Base-by-base conservation (phyloP, 2,888 invertebrate species). In the Mactromeris polynyma region DNA sequence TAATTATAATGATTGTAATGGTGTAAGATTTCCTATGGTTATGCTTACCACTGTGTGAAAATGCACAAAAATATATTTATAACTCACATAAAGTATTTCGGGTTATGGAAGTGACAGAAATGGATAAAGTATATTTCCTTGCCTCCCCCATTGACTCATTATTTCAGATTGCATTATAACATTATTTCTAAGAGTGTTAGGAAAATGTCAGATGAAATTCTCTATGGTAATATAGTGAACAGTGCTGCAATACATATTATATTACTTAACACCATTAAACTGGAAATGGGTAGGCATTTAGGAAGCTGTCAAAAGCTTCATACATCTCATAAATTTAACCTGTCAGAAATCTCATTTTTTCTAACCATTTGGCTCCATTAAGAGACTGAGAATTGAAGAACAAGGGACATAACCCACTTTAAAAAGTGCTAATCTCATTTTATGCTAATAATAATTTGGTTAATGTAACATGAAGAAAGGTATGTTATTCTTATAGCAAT, bases 1-100 rank as follows among this genome's bases (percentile, higher is more conserved):
- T 90, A 88, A 90, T 86, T 69, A 81, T 88, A 80, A 84, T 88
- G 90, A 81, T 77, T 73, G 31, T 82, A 58, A 73, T 38, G 40
- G 86, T 81, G 86, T 51, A 81, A 64, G 38, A 88, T 54, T 38
- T 33, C 19, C 26, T 81, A 88, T 85, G 81, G 88, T 85, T 84
- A 81, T 80, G 36, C 69, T 9, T 73, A 19, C 33, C 73, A 36
- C 73, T 33, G 73, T 73, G 73, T 73, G 73, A 73, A 73, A 73
- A 73, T 73, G 73, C 73, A 73, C 73, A 73, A 73, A 73, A 73
- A 73, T 73, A 33, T 73, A 73, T 73, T 73, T 73, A 73, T 73
- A 73, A 73, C 73, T 73, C 31, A 64, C 64, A 83, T 42, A 73
- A 73, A 73, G 36, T 80, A 80, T 40, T 19, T 9, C 19, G 21